These are phyloP conservation scores for Epinephelus malabaricus DNA, from an alignment of 2,797 vertebrate species.

Conservation along the genomic window DNA sequence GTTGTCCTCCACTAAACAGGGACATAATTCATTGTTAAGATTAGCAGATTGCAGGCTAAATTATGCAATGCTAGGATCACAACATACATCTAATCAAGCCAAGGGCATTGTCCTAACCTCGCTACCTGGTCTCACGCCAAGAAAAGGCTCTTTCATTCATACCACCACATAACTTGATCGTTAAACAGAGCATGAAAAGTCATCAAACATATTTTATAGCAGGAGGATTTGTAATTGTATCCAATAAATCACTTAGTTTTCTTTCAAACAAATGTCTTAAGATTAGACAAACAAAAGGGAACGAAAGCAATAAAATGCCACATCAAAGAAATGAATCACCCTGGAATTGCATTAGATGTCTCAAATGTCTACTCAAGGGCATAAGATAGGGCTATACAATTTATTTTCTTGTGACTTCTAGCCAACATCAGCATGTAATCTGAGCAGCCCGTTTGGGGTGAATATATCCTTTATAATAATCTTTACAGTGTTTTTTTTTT, in stretches of 20 bases:
- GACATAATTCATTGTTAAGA: constrained; percentile 42
- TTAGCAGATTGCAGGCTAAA: constrained; percentile 30
- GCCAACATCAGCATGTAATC: constrained; percentile 8
- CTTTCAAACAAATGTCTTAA: constrained; percentile 35
- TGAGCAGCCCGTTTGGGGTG: neutral
- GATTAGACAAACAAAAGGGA: constrained; percentile 34
- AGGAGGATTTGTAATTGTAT: constrained; percentile 6
- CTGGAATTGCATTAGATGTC: constrained; percentile 20
- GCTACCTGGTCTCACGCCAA: constrained; percentile 38
- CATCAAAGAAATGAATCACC: constrained; percentile 20
- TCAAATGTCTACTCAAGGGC: constrained; percentile 34
- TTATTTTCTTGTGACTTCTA: neutral
- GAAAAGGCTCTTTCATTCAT: constrained; percentile 35
- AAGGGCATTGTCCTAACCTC: constrained; percentile 39
- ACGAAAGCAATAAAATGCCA: neutral
- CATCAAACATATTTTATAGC: constrained; percentile 44
- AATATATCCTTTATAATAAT: neutral
- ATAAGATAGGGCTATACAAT: neutral
- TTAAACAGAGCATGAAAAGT: constrained; percentile 37
- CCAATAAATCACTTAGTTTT: constrained; percentile 23
- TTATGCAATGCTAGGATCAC: constrained; percentile 21
- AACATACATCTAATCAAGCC: constrained; percentile 43
- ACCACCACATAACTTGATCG: constrained; percentile 39
- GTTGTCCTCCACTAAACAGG: constrained; percentile 36
- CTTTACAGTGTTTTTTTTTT: neutral